Base-by-base conservation (phyloP, 2,797 vertebrate species). In the Mormyrops boulengeri region DNA sequence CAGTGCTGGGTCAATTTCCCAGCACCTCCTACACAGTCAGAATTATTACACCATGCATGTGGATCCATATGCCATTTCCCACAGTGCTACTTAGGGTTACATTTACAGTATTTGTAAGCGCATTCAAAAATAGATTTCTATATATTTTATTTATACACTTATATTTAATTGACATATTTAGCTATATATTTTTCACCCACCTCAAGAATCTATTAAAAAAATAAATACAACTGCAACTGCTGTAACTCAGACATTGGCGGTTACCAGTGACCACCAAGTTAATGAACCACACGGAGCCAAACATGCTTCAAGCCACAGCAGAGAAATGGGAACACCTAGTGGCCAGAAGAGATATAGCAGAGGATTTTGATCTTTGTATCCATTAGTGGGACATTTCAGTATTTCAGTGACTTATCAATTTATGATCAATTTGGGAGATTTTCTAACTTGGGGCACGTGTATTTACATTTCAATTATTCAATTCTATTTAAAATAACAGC, bases 311-410 rank as follows among this genome's bases (percentile, higher is more conserved):
- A 44, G 85, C 41, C 82, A 34, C 60, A 50, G 17, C 53, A 55
- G 50, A 89, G 89, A 55, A 90, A 4, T 86, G n/a, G 88, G 26
- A 30, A 41, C 82, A 22, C 57, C 88, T 88, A 85, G 90, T 92
- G 91, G 91, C 91, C 93, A 92, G 91, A 91, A 90, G 86, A 92
- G 89, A 89, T 89, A 34, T 88, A 90, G 89, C 88, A 22, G 5
- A 89, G 91, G 90, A n/a, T 92, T 87, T 89, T 90, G 89, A 92
- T 91, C 92, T 92, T 87, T 44, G 50, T 8, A 85, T 49, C 22
- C 82, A 11, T 47, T 50, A 85, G 82, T 14, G 9, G 22, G 7
- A 41, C 34, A 34, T 30, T n/a, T n/a, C n/a, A n/a, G n/a, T 41
- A 9, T 44, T 55, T 57, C 12, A 34, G 1, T 7, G 34, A 14